phyloP scores from a whole-genome alignment of 2,797 vertebrate species.

The Intellagama lesueurii region DNA sequence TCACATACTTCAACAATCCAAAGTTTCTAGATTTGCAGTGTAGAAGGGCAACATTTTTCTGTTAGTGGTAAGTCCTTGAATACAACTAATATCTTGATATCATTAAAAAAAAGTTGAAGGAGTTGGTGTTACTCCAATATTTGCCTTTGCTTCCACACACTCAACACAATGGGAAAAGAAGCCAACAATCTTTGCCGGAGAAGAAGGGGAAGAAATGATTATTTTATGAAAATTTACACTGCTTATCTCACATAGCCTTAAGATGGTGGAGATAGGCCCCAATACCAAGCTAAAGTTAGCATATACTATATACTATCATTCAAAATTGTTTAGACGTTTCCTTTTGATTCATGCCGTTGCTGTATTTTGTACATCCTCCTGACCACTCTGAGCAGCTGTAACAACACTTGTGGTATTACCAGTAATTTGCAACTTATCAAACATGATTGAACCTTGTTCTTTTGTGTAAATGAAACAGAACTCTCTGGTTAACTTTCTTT shows the following conservation, averaged over 20 bases:
- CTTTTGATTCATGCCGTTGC: constrained; percentile 85
- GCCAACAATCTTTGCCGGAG: constrained; percentile 5
- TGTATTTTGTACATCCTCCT: constrained; percentile 84
- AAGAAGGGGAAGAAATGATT: constrained; percentile 4
- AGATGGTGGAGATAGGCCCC: constrained; percentile 69
- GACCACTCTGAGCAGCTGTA: constrained; percentile 86
- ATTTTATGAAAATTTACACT: constrained; percentile 39
- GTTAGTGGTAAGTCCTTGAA: not conserved
- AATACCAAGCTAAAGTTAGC: constrained; percentile 77
- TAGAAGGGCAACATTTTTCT: not conserved
- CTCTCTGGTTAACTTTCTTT: constrained; percentile 85
- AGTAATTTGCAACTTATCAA: constrained; percentile 90
- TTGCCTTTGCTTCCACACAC: constrained; percentile 34
- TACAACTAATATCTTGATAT: not conserved
- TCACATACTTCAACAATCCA: not conserved
- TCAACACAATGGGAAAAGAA: constrained; percentile 13
- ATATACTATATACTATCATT: constrained; percentile 82
- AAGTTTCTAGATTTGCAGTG: not conserved
- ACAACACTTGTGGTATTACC: constrained; percentile 88
- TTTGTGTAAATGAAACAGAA: constrained; percentile 87
- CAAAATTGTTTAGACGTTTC: constrained; percentile 83
- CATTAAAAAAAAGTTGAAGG: not conserved
- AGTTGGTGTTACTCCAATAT: not conserved
- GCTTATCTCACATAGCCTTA: constrained; percentile 60
- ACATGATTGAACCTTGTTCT: constrained; percentile 89